Evolutionary conservation across 2,797 vertebrate genomes (phyloP).

Genomic region (Melopsittacus undulatus): DNA sequence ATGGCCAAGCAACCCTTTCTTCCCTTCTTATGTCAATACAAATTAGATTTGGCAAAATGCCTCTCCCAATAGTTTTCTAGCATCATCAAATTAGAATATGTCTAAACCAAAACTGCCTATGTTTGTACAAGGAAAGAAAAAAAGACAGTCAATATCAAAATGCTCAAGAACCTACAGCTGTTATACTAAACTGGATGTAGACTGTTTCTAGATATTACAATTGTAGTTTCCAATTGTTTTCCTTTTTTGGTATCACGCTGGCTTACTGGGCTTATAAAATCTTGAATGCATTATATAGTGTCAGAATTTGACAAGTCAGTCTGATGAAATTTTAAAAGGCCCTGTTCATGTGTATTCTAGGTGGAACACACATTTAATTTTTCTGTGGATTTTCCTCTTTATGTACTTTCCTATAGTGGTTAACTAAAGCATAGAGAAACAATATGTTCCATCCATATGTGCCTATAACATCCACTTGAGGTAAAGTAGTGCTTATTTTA

Average conservation of each 20-base stretch:
- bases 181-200: neutral
- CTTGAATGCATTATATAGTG: neutral
- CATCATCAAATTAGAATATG: neutral
- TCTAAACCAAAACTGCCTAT: neutral
- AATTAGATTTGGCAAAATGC: neutral
- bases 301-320: neutral
- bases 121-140: neutral
- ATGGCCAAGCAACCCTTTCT: neutral
- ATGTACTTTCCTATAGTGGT: neutral
- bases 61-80: neutral
- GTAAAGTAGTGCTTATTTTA: conserved; percentile 7
- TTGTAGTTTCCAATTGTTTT: neutral
- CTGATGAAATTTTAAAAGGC: neutral
- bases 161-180: neutral
- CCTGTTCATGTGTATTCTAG: neutral
- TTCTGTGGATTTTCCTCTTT: neutral
- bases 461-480: neutral
- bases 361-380: neutral
- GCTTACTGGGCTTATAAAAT: neutral
- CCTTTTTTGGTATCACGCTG: neutral
- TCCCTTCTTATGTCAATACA: neutral
- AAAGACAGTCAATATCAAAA: neutral
- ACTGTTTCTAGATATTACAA: neutral
- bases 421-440: neutral
- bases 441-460: neutral